Percentiles rank a stretch among this genome's conserved stretches.
Evolutionary conservation across 1,140 invertebrate species (phyloP).

Genomic region (Ruditapes philippinarum): DNA sequence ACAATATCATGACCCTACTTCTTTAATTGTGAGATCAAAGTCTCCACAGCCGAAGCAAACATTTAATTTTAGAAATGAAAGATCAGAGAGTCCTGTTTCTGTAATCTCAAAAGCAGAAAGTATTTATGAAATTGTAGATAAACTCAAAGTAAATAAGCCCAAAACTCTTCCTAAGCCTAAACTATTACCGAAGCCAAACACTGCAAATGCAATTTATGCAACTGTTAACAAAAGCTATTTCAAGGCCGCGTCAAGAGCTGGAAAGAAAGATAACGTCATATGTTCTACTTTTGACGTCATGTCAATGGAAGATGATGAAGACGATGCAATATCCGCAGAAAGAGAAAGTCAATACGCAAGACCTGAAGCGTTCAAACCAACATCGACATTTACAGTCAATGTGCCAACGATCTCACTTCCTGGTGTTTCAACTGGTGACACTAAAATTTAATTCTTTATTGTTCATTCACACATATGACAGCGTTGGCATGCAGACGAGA

Average conservation of each 20-base stretch:
- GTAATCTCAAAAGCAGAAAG: background rate
- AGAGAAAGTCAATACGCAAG: slow-evolving; percentile 30
- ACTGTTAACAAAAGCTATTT: slow-evolving; percentile 57
- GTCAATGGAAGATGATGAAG: slow-evolving; percentile 47
- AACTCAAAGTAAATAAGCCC: background rate
- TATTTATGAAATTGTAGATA: slow-evolving; percentile 23
- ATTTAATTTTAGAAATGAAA: background rate
- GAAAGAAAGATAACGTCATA: background rate
- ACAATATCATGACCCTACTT: slow-evolving; percentile 52
- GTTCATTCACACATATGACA: too few relatives aligned
- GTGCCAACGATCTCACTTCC: background rate
- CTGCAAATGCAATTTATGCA: slow-evolving; percentile 16
- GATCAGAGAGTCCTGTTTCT: background rate
- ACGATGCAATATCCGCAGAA: background rate
- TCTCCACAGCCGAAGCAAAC: background rate
- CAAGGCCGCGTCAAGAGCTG: background rate
- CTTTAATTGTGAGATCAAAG: background rate
- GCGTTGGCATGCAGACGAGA: too few relatives aligned
- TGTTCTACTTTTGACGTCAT: background rate
- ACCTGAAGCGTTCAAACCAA: slow-evolving; percentile 19
- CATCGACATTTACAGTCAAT: background rate
- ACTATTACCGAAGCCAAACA: background rate
- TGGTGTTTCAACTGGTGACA: background rate
- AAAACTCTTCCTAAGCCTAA: background rate
- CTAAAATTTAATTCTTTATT: background rate